Base-by-base conservation (phyloP, 2,797 vertebrate species). In the Uromys caudimaculatus region DNA sequence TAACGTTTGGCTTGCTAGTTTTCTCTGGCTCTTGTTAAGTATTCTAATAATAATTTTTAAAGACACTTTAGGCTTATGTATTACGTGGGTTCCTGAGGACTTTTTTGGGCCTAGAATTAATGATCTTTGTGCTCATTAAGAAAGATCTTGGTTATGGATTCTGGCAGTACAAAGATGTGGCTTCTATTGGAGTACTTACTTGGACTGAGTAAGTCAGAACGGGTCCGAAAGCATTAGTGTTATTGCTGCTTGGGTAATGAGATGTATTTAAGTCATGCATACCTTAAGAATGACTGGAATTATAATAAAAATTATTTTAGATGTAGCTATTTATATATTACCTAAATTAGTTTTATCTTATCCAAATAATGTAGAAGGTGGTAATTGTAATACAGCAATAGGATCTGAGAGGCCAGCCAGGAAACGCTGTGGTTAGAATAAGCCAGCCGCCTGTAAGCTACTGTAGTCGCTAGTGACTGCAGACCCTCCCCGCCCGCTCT, bases 271-370 rank as follows among this genome's bases (percentile, higher is more conserved):
- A 94, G 8, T 95, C 73, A 19, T 90, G 3, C 44, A 58, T 96
- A 75, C 29, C 41, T 91, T 94, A 92, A 64, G 32, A 96, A 92
- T 71, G 44, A 71, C 86, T 92, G 44, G 78, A 60, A 78, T 95
- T 96, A 32, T 2, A 96, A 24, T 86, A 73, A 94, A 92, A 54
- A 81, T 19, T 71, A 91, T 93, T 67, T 60, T 92, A 95, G 90
- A 94, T 94, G 62, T 56, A 77, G 71, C 35, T 94, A 38, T 29
- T 93, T 93, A 90, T 56, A 75, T 94, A 44, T 95, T 85, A 85
- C 19, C 50, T 83, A 85, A 96, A 71, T 97, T 69, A 91, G 86
- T 86, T 67, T 83, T 94, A 92, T 93, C 67, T 94, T 89, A 79
- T 16, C 9, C 17, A 93, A 83, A 78, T 91, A 94, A 91, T 88